Conservation (phyloP, 2,113 vertebrate species). For the Xiphophorus couchianus region DNA sequence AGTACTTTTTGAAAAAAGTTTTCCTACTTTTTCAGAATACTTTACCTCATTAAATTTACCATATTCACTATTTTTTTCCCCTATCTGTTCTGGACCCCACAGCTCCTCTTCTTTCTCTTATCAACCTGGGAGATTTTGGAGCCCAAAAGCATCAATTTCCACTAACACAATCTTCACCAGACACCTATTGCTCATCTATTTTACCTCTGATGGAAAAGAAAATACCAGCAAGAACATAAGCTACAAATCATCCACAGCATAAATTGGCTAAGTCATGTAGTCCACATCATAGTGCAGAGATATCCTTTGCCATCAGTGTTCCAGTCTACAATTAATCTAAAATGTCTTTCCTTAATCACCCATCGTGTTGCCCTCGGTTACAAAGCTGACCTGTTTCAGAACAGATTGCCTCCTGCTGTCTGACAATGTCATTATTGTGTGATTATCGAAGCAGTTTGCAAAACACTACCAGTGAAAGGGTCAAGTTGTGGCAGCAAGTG, state of each 20-base stretch:
- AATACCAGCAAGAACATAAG: slow-evolving; percentile 30
- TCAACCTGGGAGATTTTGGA: slow-evolving; percentile 34
- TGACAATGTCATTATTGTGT: slow-evolving; percentile 55
- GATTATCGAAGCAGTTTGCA: slow-evolving; percentile 40
- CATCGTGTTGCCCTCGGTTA: slow-evolving; percentile 48
- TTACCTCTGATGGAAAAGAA: slow-evolving; percentile 43
- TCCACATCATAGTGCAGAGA: slow-evolving; percentile 25
- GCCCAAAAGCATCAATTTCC: slow-evolving; percentile 49
- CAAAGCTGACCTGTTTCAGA: slow-evolving; percentile 49
- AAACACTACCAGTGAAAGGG: slow-evolving; percentile 42
- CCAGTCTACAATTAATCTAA: slow-evolving; percentile 59
- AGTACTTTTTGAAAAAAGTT: neutral
- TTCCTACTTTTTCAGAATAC: slow-evolving; percentile 1
- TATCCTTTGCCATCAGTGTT: slow-evolving; percentile 32
- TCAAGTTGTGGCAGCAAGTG: slow-evolving; percentile 34
- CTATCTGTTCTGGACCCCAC: slow-evolving; percentile 25
- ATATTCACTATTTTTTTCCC: slow-evolving; percentile 10
- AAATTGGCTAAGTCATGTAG: slow-evolving; percentile 35
- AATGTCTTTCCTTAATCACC: slow-evolving; percentile 56
- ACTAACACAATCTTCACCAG: slow-evolving; percentile 36
- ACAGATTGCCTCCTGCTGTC: slow-evolving; percentile 41
- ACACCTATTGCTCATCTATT: slow-evolving; percentile 31
- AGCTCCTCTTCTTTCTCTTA: neutral
- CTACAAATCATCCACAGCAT: slow-evolving; percentile 35
- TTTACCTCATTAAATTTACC: slow-evolving; percentile 27